These are phyloP conservation scores for Eulemur rubriventer DNA, from an alignment of 2,797 vertebrate species.

Conservation along the genomic window DNA sequence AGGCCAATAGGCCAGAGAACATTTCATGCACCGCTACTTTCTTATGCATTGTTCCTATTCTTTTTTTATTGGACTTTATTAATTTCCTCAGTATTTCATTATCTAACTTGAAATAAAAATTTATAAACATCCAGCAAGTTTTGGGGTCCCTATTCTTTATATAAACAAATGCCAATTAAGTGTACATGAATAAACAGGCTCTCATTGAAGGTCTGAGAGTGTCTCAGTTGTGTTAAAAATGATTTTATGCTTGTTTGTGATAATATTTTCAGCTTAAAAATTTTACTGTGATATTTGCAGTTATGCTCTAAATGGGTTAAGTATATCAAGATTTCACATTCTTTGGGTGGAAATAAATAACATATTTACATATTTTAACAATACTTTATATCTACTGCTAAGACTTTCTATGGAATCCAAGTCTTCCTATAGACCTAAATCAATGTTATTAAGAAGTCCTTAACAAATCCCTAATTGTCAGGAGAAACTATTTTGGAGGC, in stretches of 20 bases:
- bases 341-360: background rate
- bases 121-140: background rate
- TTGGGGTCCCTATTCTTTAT: background rate
- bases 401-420: background rate
- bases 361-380: background rate
- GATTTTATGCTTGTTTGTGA: background rate
- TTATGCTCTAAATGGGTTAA: background rate
- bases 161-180: background rate
- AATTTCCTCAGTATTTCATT: background rate
- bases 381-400: background rate
- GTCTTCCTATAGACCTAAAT: background rate
- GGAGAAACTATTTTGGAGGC: background rate
- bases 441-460: background rate
- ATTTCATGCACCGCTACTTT: background rate
- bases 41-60: rapidly evolving
- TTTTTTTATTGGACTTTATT: background rate
- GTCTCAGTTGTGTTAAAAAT: background rate
- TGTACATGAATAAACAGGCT: background rate
- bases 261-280: background rate
- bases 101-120: background rate
- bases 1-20: background rate
- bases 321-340: background rate
- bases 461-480: background rate
- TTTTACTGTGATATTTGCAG: background rate
- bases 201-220: background rate